phyloP scores from a whole-genome alignment of 2,888 invertebrate species.

The Tinea pellionella region DNA sequence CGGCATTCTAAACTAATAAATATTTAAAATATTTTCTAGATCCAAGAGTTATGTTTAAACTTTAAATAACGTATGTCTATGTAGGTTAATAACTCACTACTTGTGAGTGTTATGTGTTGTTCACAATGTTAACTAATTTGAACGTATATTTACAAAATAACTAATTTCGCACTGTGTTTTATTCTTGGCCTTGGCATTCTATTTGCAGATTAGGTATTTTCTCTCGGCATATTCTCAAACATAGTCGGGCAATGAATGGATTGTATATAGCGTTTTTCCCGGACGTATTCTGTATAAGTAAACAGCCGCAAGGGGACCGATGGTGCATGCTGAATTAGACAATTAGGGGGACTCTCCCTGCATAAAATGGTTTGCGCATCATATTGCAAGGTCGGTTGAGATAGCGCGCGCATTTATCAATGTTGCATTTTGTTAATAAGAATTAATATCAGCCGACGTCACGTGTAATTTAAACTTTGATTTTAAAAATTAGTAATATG shows the following conservation, averaged over 20 bases:
- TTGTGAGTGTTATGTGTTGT: neutral
- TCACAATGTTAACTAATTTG: neutral
- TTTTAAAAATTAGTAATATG: too few relatives aligned
- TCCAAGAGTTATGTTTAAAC: too few relatives aligned
- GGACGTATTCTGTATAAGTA: neutral
- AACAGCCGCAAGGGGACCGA: neutral
- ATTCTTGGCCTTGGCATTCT: neutral
- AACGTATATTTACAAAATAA: neutral
- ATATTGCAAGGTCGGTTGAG: neutral
- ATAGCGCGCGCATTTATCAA: neutral
- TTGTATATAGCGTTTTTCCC: neutral
- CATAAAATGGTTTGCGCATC: neutral
- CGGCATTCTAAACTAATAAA: too few relatives aligned
- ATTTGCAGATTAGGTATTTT: neutral
- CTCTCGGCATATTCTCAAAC: neutral
- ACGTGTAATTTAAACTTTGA: too few relatives aligned
- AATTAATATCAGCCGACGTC: too few relatives aligned
- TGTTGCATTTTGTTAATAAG: neutral
- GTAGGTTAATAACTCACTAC: too few relatives aligned
- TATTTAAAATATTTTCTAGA: too few relatives aligned
- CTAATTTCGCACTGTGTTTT: neutral
- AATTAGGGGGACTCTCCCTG: neutral
- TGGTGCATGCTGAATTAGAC: neutral
- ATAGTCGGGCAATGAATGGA: neutral
- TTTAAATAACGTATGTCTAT: too few relatives aligned